Evolutionary conservation across 2,888 invertebrate genomes (phyloP), one percentile per base, ranked within the genome.

Genomic region (Caenorhabditis wallacei): DNA sequence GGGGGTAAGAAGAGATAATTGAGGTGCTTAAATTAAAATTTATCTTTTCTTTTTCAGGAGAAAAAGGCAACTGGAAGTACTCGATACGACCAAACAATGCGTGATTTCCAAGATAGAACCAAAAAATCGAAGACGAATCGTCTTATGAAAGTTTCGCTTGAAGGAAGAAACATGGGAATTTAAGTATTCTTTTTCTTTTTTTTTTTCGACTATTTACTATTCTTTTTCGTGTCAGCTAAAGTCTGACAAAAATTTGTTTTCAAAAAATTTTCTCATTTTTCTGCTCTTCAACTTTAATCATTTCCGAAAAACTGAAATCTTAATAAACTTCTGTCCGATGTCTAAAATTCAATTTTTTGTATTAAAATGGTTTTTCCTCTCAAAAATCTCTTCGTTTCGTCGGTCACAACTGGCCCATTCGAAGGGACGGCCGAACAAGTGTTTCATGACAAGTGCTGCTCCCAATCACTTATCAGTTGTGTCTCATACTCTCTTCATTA

Each of bases 61-160:
- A 66, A 72, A 22, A 88, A 88, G 64, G 78, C 86, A 0, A 70
- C 70, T 18, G 88, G 81, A 18, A 80, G 69, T 46, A 66, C 48
- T 13, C 81, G 91, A 0, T 87, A 90, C 63, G 89, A 90, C 64
- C 84, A 79, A 40, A 87, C 90, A 2, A 75, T 87, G 53, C 85
- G 91, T 7, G 90, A 90, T 13, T 91, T 92, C 86, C 87, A 89
- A 64, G 90, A 90, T 16, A 51, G 91, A 11, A 92, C 90, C 63
- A 87, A 86, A 79, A 85, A 85, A 59, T 72, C 78, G 26, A 88
- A 89, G 66, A 84, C 86, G 4, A 80, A 81, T 72, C 84, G 90
- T 54, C 85, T 89, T 4, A 86, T 91, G 16, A 87, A 85, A 43
- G 91, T 91, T 8, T 87, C 87, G 26, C 76, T 91, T 22, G 90